Conservation (phyloP, 2,113 vertebrate species). For the Acinonyx jubatus region DNA sequence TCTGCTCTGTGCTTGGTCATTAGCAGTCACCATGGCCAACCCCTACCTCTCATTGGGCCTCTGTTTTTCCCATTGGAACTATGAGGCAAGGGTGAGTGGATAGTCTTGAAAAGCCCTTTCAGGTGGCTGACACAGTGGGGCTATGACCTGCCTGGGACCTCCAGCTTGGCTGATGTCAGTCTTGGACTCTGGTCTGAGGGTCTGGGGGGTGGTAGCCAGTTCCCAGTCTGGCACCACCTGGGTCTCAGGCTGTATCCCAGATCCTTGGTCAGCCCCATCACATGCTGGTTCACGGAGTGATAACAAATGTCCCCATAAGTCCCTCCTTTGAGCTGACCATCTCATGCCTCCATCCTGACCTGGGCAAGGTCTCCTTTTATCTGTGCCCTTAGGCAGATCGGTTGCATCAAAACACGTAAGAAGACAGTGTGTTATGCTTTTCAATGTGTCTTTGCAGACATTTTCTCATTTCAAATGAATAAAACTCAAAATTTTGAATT, state of each 20-base stretch:
- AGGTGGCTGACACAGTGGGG: background rate
- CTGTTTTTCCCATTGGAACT: background rate
- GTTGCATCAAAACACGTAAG: background rate
- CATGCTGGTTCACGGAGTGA: background rate
- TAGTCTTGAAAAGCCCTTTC: background rate
- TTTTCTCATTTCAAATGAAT: background rate
- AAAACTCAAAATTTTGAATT: background rate
- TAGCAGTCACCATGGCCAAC: background rate
- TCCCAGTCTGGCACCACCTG: background rate
- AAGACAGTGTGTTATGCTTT: background rate
- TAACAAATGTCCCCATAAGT: background rate
- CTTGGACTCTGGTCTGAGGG: background rate
- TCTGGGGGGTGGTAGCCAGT: background rate
- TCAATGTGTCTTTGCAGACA: background rate
- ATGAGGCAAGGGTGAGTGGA: no score
- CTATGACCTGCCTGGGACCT: background rate
- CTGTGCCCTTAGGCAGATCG: background rate
- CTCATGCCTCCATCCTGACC: background rate
- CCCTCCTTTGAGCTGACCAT: background rate
- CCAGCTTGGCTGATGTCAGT: background rate
- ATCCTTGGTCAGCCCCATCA: background rate
- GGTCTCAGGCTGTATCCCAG: background rate
- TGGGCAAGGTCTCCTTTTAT: background rate
- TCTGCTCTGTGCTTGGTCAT: background rate
- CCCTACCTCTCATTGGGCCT: background rate